A percentile compares a stretch with the other conserved stretches of the same genome.
These are phyloP conservation scores for Bombus waltoni DNA, from an alignment of 1,140 invertebrate genomes.

Conservation along the genomic window DNA sequence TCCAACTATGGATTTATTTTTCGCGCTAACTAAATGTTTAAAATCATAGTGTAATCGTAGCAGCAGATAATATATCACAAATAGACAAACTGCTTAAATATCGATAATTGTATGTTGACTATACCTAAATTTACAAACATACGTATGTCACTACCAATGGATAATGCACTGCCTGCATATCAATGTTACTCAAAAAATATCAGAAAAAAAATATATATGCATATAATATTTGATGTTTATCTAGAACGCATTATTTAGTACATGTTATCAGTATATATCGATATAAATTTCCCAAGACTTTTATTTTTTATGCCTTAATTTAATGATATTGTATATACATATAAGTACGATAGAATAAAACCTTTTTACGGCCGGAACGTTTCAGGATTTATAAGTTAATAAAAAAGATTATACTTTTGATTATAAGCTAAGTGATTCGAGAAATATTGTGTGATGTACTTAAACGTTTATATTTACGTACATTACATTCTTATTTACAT, in stretches of 20 bases:
- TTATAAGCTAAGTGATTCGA: slow-evolving; percentile 9
- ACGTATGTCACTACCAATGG: slow-evolving; percentile 3
- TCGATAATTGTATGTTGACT: slow-evolving; percentile 8
- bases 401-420: slow-evolving; percentile 7
- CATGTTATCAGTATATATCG: background rate
- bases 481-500: slow-evolving; percentile 1
- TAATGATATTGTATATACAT: slow-evolving; percentile 30
- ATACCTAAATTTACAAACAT: slow-evolving; percentile 6
- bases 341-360: slow-evolving; percentile 39
- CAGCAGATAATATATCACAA: background rate
- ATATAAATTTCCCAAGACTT: slow-evolving; percentile 10
- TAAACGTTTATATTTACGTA: slow-evolving; percentile 3
- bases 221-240: slow-evolving; percentile 12
- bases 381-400: slow-evolving; percentile 27
- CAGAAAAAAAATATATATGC: background rate
- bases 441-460: slow-evolving; percentile 1
- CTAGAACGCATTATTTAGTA: slow-evolving; percentile 11
- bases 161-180: slow-evolving; percentile 26
- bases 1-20: background rate
- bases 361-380: slow-evolving; percentile 34
- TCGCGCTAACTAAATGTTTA: slow-evolving; percentile 10
- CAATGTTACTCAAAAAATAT: slow-evolving; percentile 16
- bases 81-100: slow-evolving; percentile 27
- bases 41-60: slow-evolving; percentile 7
- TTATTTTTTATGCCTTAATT: slow-evolving; percentile 34